Conservation (phyloP, 2,888 invertebrate genomes). For the Hypsopygia costalis region DNA sequence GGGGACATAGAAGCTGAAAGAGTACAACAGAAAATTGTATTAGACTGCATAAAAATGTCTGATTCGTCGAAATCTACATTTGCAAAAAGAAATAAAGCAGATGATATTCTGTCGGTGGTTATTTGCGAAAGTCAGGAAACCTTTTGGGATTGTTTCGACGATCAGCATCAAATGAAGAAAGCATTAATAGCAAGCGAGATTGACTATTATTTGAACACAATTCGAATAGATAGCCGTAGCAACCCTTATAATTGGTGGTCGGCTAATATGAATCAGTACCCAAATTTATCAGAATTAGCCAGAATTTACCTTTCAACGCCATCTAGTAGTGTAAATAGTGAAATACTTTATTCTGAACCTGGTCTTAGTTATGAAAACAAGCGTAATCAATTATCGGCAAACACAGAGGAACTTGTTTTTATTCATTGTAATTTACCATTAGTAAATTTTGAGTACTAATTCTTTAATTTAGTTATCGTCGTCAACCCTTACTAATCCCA, state of each 20-base stretch:
- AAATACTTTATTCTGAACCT: slow-evolving; percentile 21
- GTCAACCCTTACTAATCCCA: too few species aligned
- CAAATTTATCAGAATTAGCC: slow-evolving; percentile 16
- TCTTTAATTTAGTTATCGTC: neutral
- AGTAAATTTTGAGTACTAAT: slow-evolving; percentile 17
- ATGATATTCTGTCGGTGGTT: slow-evolving; percentile 14
- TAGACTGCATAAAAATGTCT: slow-evolving; percentile 14
- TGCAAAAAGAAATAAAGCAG: slow-evolving; percentile 15
- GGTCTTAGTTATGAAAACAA: slow-evolving; percentile 20
- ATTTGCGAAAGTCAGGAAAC: slow-evolving; percentile 18
- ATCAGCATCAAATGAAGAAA: slow-evolving; percentile 8
- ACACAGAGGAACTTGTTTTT: slow-evolving; percentile 20
- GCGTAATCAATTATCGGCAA: slow-evolving; percentile 17
- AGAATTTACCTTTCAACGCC: slow-evolving; percentile 17
- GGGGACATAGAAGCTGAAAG: slow-evolving; percentile 13
- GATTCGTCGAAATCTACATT: slow-evolving; percentile 11
- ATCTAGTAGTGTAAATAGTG: slow-evolving; percentile 19
- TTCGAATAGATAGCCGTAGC: slow-evolving; percentile 18
- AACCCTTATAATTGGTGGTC: slow-evolving; percentile 19
- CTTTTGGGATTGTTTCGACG: slow-evolving; percentile 21
- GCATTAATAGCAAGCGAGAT: neutral
- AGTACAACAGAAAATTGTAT: slow-evolving; percentile 14
- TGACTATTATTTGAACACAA: slow-evolving; percentile 9
- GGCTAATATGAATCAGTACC: slow-evolving; percentile 15
- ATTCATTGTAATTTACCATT: slow-evolving; percentile 20